These are phyloP conservation scores for Bombus picipes DNA, from an alignment of 1,140 invertebrate genomes.

Conservation along the genomic window DNA sequence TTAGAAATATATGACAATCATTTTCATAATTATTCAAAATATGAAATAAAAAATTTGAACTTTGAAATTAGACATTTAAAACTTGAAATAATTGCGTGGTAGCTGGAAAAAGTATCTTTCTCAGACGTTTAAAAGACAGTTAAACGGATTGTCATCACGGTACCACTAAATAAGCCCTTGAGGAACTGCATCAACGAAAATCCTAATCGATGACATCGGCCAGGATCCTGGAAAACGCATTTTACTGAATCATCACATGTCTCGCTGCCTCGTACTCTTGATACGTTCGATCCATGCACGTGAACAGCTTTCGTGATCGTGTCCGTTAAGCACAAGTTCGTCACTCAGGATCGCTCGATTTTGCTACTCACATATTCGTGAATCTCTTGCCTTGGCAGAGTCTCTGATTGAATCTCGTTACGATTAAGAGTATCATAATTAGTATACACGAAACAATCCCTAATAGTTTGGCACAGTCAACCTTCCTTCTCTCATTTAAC, in stretches of 20 bases:
- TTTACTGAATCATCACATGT: slow-evolving; percentile 41
- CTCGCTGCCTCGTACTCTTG: background rate
- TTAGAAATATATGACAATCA: background rate
- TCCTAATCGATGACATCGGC: slow-evolving; percentile 7
- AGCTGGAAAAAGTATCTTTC: background rate
- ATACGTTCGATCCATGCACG: background rate
- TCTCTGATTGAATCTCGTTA: slow-evolving; percentile 24
- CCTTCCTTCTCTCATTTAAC: background rate
- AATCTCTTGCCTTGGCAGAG: background rate
- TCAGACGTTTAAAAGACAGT: background rate
- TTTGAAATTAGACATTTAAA: background rate
- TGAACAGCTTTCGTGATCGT: background rate
- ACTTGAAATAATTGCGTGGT: background rate
- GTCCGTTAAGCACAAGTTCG: background rate
- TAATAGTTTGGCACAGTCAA: slow-evolving; percentile 54
- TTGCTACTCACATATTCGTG: background rate
- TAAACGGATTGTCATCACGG: background rate
- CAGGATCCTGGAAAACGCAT: slow-evolving; percentile 56
- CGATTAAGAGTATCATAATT: slow-evolving; percentile 39
- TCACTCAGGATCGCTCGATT: background rate
- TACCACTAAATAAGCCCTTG: background rate
- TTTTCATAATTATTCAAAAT: background rate
- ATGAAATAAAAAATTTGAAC: background rate
- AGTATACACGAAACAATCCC: slow-evolving; percentile 47
- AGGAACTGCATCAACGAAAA: slow-evolving; percentile 12